phyloP scores from a whole-genome alignment of 2,888 invertebrate genomes.

The Acleris cristana region DNA sequence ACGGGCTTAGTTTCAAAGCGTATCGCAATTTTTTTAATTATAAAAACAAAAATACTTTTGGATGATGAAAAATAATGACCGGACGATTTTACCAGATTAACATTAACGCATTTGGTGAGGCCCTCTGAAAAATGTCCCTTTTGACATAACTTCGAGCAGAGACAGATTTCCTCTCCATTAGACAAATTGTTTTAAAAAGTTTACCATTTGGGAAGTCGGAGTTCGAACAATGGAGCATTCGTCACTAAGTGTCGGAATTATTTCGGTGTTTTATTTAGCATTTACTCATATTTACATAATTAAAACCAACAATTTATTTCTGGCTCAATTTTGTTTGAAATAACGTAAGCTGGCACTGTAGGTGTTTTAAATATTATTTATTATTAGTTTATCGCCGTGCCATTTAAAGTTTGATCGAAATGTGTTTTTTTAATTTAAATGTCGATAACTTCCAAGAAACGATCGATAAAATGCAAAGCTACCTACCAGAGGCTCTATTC shows the following conservation, averaged over 20 bases:
- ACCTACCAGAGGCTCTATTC: too few species aligned
- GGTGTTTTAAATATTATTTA: too few species aligned
- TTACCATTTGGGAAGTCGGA: conserved; percentile 54
- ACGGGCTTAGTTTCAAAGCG: too few species aligned
- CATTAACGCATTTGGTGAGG: conserved; percentile 41
- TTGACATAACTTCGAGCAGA: conserved; percentile 54
- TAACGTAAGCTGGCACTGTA: too few species aligned
- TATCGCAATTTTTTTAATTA: neutral
- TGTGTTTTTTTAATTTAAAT: too few species aligned
- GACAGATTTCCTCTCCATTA: conserved; percentile 68
- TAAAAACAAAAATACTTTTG: neutral
- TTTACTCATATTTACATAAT: neutral
- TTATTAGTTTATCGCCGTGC: too few species aligned
- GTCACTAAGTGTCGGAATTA: conserved; percentile 48
- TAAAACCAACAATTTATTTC: neutral
- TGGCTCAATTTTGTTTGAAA: too few species aligned
- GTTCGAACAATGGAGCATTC: conserved; percentile 54
- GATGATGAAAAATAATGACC: conserved; percentile 28
- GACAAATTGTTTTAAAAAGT: conserved; percentile 67
- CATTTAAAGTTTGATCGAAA: too few species aligned
- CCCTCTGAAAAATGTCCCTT: conserved; percentile 49
- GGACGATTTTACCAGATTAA: conserved; percentile 26
- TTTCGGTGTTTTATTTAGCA: neutral
- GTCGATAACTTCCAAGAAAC: too few species aligned
- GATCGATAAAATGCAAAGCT: too few species aligned